Conservation (phyloP, 2,797 vertebrate species). For the Halcyon badia region DNA sequence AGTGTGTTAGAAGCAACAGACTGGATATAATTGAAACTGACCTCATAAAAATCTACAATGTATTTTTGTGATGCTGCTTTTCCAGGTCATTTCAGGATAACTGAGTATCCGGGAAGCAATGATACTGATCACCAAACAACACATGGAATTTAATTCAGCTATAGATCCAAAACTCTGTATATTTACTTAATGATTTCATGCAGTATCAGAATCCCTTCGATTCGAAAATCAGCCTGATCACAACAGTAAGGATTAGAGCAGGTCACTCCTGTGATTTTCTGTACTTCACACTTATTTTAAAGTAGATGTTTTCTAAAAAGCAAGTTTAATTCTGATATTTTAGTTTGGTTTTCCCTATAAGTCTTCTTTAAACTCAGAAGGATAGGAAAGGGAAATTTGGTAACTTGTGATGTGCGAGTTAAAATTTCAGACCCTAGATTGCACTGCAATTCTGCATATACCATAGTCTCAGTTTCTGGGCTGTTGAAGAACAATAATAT, state of each 20-base stretch:
- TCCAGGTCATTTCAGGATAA: conserved; percentile 77
- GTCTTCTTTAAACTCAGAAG: neutral
- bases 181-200: conserved; percentile 48
- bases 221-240: conserved; percentile 22
- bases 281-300: neutral
- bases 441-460: neutral
- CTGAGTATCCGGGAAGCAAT: neutral
- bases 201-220: conserved; percentile 30
- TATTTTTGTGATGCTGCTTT: conserved; percentile 47
- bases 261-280: conserved; percentile 11
- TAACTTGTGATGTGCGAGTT: neutral
- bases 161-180: conserved; percentile 42
- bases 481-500: neutral
- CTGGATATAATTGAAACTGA: conserved; percentile 63
- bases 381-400: neutral
- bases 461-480: neutral
- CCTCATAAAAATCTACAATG: conserved; percentile 56
- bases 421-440: neutral
- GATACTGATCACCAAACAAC: neutral
- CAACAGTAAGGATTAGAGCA: neutral
- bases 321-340: neutral
- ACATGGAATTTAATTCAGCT: neutral
- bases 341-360: neutral
- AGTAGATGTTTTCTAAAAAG: neutral
- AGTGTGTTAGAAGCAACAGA: conserved; percentile 42